Conservation (phyloP, 2,113 vertebrate genomes). For the Hassar affinis region DNA sequence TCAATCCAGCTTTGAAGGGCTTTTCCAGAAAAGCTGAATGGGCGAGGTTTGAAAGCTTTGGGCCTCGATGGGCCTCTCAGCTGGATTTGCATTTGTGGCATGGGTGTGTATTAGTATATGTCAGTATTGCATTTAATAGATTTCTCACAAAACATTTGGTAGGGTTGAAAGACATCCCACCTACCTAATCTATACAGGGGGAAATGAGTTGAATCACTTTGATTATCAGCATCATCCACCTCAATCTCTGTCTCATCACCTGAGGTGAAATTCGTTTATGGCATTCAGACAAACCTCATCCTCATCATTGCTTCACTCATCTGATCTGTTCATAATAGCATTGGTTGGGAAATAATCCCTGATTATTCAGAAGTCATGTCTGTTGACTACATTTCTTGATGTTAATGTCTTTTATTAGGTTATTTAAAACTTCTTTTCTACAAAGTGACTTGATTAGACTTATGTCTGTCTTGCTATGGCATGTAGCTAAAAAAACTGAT, state of each 20-base stretch:
- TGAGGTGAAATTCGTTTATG: not conserved
- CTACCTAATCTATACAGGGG: not conserved
- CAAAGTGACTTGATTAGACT: not conserved
- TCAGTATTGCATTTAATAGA: not conserved
- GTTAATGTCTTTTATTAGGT: not conserved
- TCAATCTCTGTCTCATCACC: not conserved
- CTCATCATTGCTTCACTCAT: not conserved
- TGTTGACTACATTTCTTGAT: not conserved
- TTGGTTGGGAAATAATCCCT: not conserved
- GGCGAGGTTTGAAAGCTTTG: not conserved
- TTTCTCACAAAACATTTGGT: not conserved
- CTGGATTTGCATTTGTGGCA: not conserved
- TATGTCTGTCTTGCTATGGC: not conserved
- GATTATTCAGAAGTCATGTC: not conserved
- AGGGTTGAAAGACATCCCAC: not conserved
- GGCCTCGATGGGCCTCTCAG: not conserved
- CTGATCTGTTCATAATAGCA: not conserved
- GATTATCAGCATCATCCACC: not conserved
- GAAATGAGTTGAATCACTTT: not conserved
- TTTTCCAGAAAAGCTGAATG: conserved; percentile 3
- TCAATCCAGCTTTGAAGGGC: conserved; percentile 5
- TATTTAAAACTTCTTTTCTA: not conserved
- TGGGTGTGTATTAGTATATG: not conserved
- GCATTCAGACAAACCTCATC: not conserved
- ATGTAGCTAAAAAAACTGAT: not conserved